These are phyloP conservation scores for Microtus oregoni DNA, from an alignment of 2,113 vertebrate species.

Conservation along the genomic window DNA sequence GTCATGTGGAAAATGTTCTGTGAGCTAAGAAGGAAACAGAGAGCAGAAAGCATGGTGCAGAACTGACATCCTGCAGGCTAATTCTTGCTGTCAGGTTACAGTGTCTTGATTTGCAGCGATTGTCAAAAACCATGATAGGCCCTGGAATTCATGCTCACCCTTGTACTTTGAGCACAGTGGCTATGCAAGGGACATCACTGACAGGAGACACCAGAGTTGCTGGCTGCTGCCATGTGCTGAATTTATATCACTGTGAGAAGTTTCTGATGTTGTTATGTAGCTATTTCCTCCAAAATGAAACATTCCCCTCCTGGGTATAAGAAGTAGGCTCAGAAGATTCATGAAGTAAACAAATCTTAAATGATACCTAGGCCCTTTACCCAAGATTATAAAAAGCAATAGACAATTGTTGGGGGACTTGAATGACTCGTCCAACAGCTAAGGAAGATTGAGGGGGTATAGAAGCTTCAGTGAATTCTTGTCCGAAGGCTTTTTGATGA, in stretches of 20 bases:
- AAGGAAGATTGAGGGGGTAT: not conserved
- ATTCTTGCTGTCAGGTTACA: conserved; percentile 74
- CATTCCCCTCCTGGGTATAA: not conserved
- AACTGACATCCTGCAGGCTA: conserved; percentile 71
- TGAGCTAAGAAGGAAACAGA: conserved; percentile 57
- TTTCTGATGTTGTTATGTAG: not conserved
- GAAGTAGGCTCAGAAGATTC: not conserved
- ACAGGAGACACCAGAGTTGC: not conserved
- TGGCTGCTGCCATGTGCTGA: not conserved
- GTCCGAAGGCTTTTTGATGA: not conserved
- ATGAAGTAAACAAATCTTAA: not conserved
- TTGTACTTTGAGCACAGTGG: not conserved
- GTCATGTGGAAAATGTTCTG: conserved; percentile 75
- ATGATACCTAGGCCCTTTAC: not conserved
- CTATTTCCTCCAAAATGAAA: not conserved
- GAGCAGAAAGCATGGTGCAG: conserved; percentile 62
- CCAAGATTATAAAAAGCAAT: not conserved
- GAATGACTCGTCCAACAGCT: not conserved
- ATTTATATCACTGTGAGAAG: not conserved
- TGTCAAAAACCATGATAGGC: conserved; percentile 46
- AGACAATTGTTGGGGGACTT: not conserved
- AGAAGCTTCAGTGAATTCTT: not conserved
- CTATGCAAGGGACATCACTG: not conserved
- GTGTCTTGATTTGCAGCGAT: conserved; percentile 69
- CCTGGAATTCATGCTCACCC: conserved; percentile 10